Evolutionary conservation across 2,797 vertebrate genomes (phyloP).

Genomic region (Dipus sagitta): DNA sequence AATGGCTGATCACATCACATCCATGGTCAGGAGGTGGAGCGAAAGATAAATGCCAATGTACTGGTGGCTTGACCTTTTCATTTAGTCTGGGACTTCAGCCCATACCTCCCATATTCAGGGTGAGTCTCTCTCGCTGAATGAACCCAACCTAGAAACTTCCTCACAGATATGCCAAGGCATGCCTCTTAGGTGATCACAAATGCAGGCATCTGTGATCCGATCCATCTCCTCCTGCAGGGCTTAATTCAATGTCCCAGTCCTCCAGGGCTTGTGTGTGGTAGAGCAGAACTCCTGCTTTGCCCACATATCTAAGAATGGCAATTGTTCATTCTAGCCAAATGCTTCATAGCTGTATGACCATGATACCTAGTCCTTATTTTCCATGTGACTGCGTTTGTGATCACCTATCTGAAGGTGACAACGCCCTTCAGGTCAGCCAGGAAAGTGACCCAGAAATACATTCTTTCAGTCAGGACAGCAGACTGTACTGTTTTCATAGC

Average conservation of each 20-base stretch:
- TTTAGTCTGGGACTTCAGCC: not conserved
- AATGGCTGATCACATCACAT: too few relatives aligned
- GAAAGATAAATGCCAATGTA: not conserved
- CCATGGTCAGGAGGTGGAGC: not conserved
- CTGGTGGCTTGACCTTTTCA: not conserved
- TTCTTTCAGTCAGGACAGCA: not conserved
- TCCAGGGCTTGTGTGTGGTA: too few relatives aligned
- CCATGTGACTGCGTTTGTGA: too few relatives aligned
- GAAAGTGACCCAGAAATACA: slow-evolving; percentile 57
- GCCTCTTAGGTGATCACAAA: not conserved
- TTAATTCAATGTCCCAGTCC: too few relatives aligned
- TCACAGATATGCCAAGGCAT: not conserved
- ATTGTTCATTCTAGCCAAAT: too few relatives aligned
- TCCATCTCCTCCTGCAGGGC: too few relatives aligned
- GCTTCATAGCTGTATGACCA: too few relatives aligned
- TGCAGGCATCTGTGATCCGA: not conserved
- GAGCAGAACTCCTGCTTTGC: too few relatives aligned
- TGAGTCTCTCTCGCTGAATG: not conserved
- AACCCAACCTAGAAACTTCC: not conserved
- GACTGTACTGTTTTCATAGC: slow-evolving; percentile 1
- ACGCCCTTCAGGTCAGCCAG: slow-evolving; percentile 44
- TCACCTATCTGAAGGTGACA: not conserved
- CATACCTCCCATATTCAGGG: not conserved
- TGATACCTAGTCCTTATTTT: too few relatives aligned
- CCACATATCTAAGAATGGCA: too few relatives aligned